phyloP scores from a whole-genome alignment of 1,140 invertebrate genomes.

The Trypoxylus dichotomus region DNA sequence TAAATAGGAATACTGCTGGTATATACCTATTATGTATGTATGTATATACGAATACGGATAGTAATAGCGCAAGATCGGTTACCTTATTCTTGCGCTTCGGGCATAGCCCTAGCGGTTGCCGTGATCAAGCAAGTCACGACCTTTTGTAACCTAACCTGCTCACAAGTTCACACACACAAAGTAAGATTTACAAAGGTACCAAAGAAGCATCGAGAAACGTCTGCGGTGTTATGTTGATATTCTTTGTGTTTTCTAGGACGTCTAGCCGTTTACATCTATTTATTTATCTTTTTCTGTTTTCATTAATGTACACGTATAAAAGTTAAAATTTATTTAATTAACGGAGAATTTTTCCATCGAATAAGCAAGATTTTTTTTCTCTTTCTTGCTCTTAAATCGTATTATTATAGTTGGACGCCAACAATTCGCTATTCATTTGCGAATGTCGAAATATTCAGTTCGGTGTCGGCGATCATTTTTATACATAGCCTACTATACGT shows the following conservation, averaged over 20 bases:
- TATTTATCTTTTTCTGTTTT: too few species aligned
- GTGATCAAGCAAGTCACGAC: slow-evolving; percentile 49
- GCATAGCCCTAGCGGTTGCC: slow-evolving; percentile 41
- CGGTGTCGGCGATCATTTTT: not conserved
- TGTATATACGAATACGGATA: not conserved
- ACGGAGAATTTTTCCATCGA: too few species aligned
- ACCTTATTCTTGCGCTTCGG: slow-evolving; percentile 35
- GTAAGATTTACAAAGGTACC: slow-evolving; percentile 42
- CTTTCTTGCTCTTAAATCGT: too few species aligned
- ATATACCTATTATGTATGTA: too few species aligned
- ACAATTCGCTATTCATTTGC: not conserved
- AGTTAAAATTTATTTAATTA: too few species aligned
- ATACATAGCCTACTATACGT: not conserved
- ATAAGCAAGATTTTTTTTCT: not conserved
- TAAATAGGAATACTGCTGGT: not conserved
- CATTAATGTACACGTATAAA: too few species aligned
- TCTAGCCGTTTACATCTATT: not conserved
- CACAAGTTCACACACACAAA: slow-evolving; percentile 51
- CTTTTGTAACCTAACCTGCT: slow-evolving; percentile 53
- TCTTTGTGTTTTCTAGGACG: not conserved
- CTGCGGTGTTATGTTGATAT: not conserved
- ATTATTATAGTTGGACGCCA: too few species aligned
- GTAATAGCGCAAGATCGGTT: slow-evolving; percentile 3
- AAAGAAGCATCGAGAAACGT: not conserved
- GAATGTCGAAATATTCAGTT: not conserved